Base-by-base conservation (phyloP, 2,797 vertebrate species). In the Limosa lapponica region DNA sequence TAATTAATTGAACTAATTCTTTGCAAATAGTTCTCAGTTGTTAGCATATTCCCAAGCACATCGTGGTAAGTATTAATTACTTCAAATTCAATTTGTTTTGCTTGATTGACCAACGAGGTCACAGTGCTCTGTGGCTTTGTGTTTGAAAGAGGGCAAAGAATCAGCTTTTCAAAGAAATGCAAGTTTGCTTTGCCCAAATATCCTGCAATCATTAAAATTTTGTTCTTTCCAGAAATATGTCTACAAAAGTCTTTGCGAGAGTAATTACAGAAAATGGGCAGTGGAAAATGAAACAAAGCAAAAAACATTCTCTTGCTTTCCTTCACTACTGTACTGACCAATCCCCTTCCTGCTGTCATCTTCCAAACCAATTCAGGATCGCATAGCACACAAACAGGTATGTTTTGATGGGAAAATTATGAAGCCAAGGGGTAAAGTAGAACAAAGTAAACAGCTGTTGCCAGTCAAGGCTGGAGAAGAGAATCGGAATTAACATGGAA, bases 371-470 rank as follows among this genome's bases (percentile, higher is more conserved):
- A 1, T 30, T 65, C 46, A 74, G 67, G 24, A 58, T 64, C 43
- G 58, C 55, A 27, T 39, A 72, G 32, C 67, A 77, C 18, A 80
- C n/a, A 32, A 66, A 36, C 19, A 94, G 86, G 82, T 80, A 89
- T 7, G 1, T 57, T 75, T 39, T 39, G 41, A 61, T 57, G 41
- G 39, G 36, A 67, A 85, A 89, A 94, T 67, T 16, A 37, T 6
- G 57, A 82, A 77, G 55, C 59, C 67, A 57, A 61, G n/a, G 71
- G 87, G 67, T 27, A 64, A 80, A 89, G 32, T 0, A 44, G 57
- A 89, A 92, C 71, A 87, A 95, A 96, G 71, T 73, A 74, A 96
- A 85, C 94, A 94, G 95, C 88, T 94, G 94, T 67, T 95, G 78
- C 71, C 90, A 88, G 93, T 94, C 87, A 69, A 79, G 82, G 62